Evolutionary conservation across 2,797 vertebrate species (phyloP).

Genomic region (Alauda arvensis): DNA sequence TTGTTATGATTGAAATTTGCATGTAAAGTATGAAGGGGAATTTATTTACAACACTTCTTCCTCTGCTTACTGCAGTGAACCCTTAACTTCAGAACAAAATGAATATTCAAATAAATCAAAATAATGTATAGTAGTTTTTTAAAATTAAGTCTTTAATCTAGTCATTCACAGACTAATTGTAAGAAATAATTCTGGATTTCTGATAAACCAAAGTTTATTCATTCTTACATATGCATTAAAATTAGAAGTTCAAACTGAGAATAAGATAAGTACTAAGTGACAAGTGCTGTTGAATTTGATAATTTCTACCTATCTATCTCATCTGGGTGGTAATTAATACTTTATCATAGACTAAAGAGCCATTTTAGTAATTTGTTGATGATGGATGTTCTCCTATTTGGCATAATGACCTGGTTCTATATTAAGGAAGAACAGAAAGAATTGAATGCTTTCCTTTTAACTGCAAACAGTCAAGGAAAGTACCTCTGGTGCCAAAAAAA

Average conservation of each 20-base stretch:
- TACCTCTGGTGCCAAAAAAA: not conserved
- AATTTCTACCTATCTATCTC: not conserved
- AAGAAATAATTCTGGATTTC: not conserved
- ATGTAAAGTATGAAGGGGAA: not conserved
- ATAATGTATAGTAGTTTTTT: not conserved
- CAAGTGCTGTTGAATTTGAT: not conserved
- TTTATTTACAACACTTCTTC: not conserved
- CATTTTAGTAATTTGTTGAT: not conserved
- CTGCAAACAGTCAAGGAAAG: not conserved
- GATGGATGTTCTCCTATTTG: not conserved
- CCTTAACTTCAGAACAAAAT: not conserved
- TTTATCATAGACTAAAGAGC: constrained; percentile 2
- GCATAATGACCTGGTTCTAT: not conserved
- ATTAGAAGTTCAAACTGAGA: not conserved
- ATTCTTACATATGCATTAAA: not conserved
- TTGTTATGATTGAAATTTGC: not conserved
- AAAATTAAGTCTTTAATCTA: not conserved
- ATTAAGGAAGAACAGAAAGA: not conserved
- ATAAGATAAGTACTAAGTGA: not conserved
- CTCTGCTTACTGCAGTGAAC: not conserved
- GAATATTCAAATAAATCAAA: not conserved
- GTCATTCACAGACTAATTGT: not conserved
- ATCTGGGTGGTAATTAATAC: not conserved
- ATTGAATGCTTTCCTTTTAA: not conserved
- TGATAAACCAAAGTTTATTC: not conserved